These are phyloP conservation scores for Hedychridium roseum DNA, from an alignment of 2,888 invertebrate genomes.

Conservation along the genomic window DNA sequence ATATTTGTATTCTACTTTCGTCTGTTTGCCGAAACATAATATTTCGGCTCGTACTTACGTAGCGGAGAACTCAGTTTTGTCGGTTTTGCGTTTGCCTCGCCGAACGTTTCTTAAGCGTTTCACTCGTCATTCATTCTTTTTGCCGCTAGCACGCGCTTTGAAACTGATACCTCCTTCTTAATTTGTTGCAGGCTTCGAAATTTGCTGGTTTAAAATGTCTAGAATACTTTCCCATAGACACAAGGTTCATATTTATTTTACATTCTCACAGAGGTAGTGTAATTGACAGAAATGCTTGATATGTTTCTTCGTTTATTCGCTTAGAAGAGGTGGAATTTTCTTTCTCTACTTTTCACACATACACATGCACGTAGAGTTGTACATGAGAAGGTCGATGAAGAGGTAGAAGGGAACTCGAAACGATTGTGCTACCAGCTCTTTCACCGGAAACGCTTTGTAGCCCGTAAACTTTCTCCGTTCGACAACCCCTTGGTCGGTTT, in stretches of 20 bases:
- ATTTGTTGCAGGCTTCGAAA: no score
- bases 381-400: slow-evolving; percentile 1
- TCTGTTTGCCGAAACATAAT: slow-evolving; percentile 60
- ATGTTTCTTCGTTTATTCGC: no score
- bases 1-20: slow-evolving; percentile 61
- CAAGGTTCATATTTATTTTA: no score
- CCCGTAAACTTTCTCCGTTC: slow-evolving; percentile 46
- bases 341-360: background rate
- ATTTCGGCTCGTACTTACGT: slow-evolving; percentile 52
- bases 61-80: slow-evolving; percentile 38
- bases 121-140: slow-evolving; percentile 6
- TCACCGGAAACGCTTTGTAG: slow-evolving; percentile 39
- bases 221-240: no score
- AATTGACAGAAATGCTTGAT: no score
- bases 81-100: slow-evolving; percentile 43
- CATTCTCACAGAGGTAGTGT: no score
- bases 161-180: no score
- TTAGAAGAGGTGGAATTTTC: slow-evolving; percentile 22
- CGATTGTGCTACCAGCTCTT: slow-evolving; percentile 33
- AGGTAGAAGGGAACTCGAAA: slow-evolving; percentile 18
- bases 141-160: background rate
- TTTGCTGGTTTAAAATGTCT: no score
- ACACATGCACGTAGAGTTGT: background rate
- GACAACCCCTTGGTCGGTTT: slow-evolving; percentile 37
- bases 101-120: slow-evolving; percentile 27